These are phyloP conservation scores for Marmota flaviventris DNA, from an alignment of 2,113 vertebrate species.

Conservation along the genomic window DNA sequence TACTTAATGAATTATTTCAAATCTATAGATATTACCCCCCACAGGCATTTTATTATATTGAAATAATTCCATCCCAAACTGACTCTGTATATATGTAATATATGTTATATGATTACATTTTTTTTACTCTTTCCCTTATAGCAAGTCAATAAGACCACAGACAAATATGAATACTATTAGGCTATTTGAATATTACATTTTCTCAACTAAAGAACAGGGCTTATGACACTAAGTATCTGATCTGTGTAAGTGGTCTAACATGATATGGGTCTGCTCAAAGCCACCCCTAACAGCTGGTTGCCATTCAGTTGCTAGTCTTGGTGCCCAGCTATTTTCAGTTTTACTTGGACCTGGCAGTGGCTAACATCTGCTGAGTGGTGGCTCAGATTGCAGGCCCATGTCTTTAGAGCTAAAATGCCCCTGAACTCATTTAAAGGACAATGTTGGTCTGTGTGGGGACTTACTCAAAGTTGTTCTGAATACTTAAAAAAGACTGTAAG, in stretches of 20 bases:
- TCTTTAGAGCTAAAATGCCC: constrained; percentile 39
- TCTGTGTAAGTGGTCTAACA: constrained; percentile 14
- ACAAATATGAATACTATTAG: neutral
- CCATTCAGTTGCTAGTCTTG: constrained; percentile 45
- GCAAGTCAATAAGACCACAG: neutral
- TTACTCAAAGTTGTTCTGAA: neutral
- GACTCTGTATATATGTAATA: neutral
- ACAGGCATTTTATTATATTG: neutral
- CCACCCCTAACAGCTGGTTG: constrained; percentile 61
- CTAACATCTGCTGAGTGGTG: constrained; percentile 35
- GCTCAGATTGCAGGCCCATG: neutral
- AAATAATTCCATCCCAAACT: neutral
- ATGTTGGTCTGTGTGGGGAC: neutral
- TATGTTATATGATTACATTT: no score
- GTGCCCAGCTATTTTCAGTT: constrained; percentile 63
- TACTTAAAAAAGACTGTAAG: constrained; percentile 24
- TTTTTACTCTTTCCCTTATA: neutral
- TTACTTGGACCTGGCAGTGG: neutral
- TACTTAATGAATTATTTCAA: neutral
- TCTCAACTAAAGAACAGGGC: neutral
- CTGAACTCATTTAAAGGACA: neutral
- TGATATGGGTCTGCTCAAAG: constrained; percentile 7
- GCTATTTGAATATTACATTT: neutral
- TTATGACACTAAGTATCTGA: neutral
- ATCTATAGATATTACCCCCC: neutral